phyloP scores from a whole-genome alignment of 2,113 vertebrate species.

The Toxostoma redivivum region DNA sequence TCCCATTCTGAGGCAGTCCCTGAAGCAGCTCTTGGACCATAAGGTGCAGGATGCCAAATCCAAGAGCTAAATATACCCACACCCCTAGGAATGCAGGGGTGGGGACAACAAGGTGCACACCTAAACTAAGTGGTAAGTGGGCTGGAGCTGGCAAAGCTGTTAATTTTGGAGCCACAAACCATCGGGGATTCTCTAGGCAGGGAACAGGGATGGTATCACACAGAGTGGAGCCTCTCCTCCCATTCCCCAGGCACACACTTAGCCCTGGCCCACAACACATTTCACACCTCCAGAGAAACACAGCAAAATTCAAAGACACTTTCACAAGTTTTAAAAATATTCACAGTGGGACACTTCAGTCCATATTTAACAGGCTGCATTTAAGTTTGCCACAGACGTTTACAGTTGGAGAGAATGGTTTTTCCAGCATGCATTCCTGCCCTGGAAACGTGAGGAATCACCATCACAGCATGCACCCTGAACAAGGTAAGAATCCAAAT shows the following conservation, averaged over 20 bases:
- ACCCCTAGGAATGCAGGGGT: background rate
- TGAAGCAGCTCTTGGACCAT: background rate
- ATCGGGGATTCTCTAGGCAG: background rate
- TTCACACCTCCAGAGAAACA: background rate
- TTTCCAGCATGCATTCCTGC: background rate
- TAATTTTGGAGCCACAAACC: background rate
- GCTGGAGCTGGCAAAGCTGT: background rate
- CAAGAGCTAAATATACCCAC: background rate
- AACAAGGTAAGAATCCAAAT: background rate
- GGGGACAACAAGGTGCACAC: background rate
- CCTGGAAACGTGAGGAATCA: background rate
- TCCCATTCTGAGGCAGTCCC: background rate
- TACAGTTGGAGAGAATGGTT: background rate
- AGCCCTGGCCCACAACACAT: background rate
- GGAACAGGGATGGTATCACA: background rate
- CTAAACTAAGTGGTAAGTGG: background rate
- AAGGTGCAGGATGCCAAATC: background rate
- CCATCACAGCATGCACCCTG: accelerated
- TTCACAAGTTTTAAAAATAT: background rate
- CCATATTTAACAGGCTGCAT: background rate
- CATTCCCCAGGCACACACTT: background rate
- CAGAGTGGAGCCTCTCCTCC: background rate
- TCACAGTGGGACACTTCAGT: background rate
- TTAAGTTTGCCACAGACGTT: background rate
- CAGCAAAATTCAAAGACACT: background rate